A percentile compares a stretch with the other conserved stretches of the same genome.
phyloP scores from a whole-genome alignment of 2,888 invertebrate genomes.

The Yponomeuta sedellus region DNA sequence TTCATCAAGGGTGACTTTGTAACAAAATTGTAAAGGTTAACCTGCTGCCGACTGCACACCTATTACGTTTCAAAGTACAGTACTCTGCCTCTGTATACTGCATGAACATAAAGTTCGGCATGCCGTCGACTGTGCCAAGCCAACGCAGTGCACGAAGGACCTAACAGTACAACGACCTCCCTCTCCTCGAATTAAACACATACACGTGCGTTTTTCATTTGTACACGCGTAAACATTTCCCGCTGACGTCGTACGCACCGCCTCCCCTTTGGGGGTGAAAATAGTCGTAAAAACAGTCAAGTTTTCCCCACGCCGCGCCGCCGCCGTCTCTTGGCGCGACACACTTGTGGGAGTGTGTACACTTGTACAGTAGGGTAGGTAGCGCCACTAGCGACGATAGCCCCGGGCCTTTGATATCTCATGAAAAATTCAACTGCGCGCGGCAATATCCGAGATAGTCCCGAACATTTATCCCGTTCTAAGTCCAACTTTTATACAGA shows the following conservation, averaged over 20 bases:
- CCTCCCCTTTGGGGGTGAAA: conserved; percentile 33
- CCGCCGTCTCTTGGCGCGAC: not conserved
- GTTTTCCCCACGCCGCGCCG: conserved; percentile 30
- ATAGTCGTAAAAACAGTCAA: conserved; percentile 47
- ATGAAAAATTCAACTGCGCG: conserved; percentile 62
- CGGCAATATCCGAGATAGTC: conserved; percentile 33
- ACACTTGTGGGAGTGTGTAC: conserved; percentile 2
- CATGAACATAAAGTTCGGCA: no score
- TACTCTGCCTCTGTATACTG: no score
- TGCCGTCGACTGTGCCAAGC: no score
- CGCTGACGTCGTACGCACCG: conserved; percentile 27
- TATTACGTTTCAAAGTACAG: no score
- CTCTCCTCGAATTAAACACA: conserved; percentile 6
- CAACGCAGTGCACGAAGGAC: no score
- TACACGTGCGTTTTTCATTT: conserved; percentile 19
- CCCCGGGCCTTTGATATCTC: conserved; percentile 55
- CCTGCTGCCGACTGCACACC: no score
- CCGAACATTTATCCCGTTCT: conserved; percentile 16
- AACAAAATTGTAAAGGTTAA: no score
- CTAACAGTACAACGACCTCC: conserved; percentile 35
- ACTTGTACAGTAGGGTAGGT: not conserved
- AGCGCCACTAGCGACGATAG: conserved; percentile 25
- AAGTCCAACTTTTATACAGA: not conserved
- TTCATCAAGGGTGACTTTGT: no score
- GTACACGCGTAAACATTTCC: conserved; percentile 42